Percentiles rank a stretch among this genome's conserved stretches.
These are phyloP conservation scores for Galleria mellonella DNA, from an alignment of 1,140 invertebrate species.

Conservation along the genomic window DNA sequence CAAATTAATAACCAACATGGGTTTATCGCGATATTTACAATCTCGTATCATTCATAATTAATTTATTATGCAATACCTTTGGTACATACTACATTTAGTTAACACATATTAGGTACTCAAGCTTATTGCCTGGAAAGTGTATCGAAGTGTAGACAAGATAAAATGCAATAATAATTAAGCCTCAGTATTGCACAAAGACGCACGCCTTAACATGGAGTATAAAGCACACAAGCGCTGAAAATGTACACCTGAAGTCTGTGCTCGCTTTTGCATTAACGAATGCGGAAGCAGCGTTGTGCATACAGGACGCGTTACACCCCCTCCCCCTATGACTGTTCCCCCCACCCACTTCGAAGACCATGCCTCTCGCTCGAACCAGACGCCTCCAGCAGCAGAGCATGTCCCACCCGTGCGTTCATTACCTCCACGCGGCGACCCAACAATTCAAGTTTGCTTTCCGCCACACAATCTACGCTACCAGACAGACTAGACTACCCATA, in stretches of 20 bases:
- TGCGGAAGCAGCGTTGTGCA: constrained; percentile 70
- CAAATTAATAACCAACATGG: too few relatives aligned
- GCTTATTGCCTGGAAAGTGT: constrained; percentile 5
- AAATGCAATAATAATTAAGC: constrained; percentile 68
- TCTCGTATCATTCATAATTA: too few relatives aligned
- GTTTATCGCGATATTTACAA: too few relatives aligned
- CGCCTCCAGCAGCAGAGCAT: constrained; percentile 53
- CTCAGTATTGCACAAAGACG: constrained; percentile 62
- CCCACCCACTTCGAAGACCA: constrained; percentile 17
- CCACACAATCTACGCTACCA: constrained; percentile 68
- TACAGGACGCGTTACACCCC: constrained; percentile 65
- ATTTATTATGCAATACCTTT: too few relatives aligned
- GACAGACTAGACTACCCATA: constrained; percentile 57
- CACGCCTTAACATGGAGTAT: constrained; percentile 62
- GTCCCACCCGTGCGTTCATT: constrained; percentile 69
- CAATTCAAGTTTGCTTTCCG: constrained; percentile 72
- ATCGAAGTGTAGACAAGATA: constrained; percentile 43
- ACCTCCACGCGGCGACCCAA: constrained; percentile 64
- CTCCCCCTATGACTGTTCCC: constrained; percentile 25
- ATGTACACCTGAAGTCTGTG: constrained; percentile 71
- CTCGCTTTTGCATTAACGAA: constrained; percentile 73
- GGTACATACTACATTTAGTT: too few relatives aligned
- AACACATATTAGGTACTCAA: constrained; percentile 1
- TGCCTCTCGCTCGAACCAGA: constrained; percentile 52
- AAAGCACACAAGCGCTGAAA: constrained; percentile 71